These are phyloP conservation scores for Drosophila ohnishii DNA, from an alignment of 1,140 invertebrate genomes.

Conservation along the genomic window DNA sequence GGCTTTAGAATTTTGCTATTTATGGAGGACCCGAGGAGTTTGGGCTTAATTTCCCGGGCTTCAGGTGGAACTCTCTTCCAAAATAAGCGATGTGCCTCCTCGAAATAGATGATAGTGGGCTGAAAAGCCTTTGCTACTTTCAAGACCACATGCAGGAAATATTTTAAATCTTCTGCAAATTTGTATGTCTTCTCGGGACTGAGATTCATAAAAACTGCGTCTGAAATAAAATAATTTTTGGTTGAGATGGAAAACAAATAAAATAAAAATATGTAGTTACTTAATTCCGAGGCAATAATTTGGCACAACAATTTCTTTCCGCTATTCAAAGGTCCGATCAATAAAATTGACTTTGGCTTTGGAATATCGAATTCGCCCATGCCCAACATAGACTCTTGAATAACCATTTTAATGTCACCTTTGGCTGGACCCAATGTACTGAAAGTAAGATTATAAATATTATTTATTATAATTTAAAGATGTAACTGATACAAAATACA, in stretches of 20 bases:
- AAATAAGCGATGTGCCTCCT: slow-evolving; percentile 91
- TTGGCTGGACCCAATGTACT: slow-evolving; percentile 85
- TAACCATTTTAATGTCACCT: slow-evolving; percentile 86
- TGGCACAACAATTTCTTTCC: slow-evolving; percentile 92
- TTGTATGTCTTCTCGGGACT: slow-evolving; percentile 89
- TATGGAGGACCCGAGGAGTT: slow-evolving; percentile 86
- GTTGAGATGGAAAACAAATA: background rate
- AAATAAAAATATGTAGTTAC: slow-evolving; percentile 56
- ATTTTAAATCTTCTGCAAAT: slow-evolving; percentile 87
- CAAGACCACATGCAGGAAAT: slow-evolving; percentile 78
- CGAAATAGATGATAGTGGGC: slow-evolving; percentile 91
- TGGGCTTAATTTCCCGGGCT: slow-evolving; percentile 79
- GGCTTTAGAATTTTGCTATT: slow-evolving; percentile 86
- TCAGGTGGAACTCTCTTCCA: slow-evolving; percentile 87
- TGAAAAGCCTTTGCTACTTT: slow-evolving; percentile 87
- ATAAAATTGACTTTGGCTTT: slow-evolving; percentile 89
- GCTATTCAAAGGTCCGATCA: slow-evolving; percentile 89
- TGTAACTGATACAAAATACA: slow-evolving; percentile 3
- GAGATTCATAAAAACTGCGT: slow-evolving; percentile 92
- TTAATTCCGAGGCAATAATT: slow-evolving; percentile 90
- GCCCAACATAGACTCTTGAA: slow-evolving; percentile 78
- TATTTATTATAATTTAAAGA: background rate
- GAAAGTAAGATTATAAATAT: too few relatives aligned
- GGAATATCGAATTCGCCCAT: slow-evolving; percentile 87
- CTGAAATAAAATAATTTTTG: slow-evolving; percentile 18